These are phyloP conservation scores for Desmophyllum pertusum DNA, from an alignment of 92 coral and sea anemone species.

Conservation along the genomic window DNA sequence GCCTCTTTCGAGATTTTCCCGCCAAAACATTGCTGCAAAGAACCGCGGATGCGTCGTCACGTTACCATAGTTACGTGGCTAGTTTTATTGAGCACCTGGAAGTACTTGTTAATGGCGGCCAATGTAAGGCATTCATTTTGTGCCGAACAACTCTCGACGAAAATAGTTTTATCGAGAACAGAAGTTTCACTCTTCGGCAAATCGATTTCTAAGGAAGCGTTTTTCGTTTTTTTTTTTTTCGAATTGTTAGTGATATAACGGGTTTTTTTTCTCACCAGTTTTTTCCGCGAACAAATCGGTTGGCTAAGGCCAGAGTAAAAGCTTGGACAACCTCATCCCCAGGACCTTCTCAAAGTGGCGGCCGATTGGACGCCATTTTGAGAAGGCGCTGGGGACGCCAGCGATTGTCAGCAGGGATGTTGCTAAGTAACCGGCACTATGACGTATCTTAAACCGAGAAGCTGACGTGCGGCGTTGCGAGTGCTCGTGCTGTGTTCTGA, in stretches of 20 bases:
- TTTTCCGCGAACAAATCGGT: no score
- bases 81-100: slow-evolving; percentile 36
- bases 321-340: no score
- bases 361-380: not conserved
- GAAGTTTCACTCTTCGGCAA: slow-evolving; percentile 47
- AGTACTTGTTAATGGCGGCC: not conserved
- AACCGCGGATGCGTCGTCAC: slow-evolving; percentile 21
- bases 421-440: not conserved
- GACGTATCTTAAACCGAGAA: not conserved
- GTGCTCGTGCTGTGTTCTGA: not conserved
- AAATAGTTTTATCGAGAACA: slow-evolving; percentile 63
- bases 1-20: slow-evolving; percentile 56
- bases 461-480: not conserved
- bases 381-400: not conserved
- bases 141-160: slow-evolving; percentile 63
- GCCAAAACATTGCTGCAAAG: slow-evolving; percentile 50
- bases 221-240: not conserved
- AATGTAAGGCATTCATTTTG: not conserved
- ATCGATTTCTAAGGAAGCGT: not conserved
- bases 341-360: not conserved
- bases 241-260: no score
- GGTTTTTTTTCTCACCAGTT: no score
- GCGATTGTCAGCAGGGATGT: not conserved
- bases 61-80: slow-evolving; percentile 24
- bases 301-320: no score